A percentile compares a stretch with the other conserved stretches of the same genome.
phyloP scores from a whole-genome alignment of 2,113 vertebrate genomes.

The Semicossyphus pulcher region DNA sequence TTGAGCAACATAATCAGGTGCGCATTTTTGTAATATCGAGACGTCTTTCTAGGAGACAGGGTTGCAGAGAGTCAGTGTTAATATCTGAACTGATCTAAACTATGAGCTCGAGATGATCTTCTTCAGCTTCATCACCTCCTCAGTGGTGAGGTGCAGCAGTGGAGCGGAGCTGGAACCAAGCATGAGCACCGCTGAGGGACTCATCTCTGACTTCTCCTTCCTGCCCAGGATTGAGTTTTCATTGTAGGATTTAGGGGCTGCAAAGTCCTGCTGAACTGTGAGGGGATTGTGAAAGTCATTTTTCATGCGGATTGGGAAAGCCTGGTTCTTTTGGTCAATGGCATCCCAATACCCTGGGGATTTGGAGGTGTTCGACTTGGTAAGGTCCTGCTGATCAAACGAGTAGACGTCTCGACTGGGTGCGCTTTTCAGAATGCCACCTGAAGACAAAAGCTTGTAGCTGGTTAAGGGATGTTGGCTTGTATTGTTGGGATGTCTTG shows the following conservation, averaged over 20 bases:
- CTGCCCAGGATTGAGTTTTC: neutral
- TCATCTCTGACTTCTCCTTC: neutral
- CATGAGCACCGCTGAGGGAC: constrained; percentile 8
- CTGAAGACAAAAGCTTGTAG: constrained; percentile 16
- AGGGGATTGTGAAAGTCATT: neutral
- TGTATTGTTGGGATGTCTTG: neutral
- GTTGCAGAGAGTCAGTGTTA: neutral
- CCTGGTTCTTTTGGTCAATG: constrained; percentile 1
- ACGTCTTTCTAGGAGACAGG: neutral
- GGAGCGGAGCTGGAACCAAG: constrained; percentile 49
- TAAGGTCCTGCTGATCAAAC: neutral
- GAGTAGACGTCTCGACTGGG: constrained; percentile 1
- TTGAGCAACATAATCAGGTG: neutral
- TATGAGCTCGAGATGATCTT: constrained; percentile 71
- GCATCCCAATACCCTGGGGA: constrained; percentile 21
- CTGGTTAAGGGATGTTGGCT: constrained; percentile 10
- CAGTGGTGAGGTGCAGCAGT: constrained; percentile 61
- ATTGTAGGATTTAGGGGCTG: neutral
- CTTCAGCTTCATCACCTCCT: constrained; percentile 79
- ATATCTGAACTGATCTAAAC: constrained; percentile 17
- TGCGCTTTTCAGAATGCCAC: constrained; percentile 2
- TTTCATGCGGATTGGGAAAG: neutral
- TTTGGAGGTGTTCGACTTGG: constrained; percentile 19
- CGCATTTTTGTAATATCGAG: no score
- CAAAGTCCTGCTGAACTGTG: constrained; percentile 21